A percentile compares a stretch with the other conserved stretches of the same genome.
Conservation (phyloP, 2,888 invertebrate genomes). For the Chelonus formosanus region DNA sequence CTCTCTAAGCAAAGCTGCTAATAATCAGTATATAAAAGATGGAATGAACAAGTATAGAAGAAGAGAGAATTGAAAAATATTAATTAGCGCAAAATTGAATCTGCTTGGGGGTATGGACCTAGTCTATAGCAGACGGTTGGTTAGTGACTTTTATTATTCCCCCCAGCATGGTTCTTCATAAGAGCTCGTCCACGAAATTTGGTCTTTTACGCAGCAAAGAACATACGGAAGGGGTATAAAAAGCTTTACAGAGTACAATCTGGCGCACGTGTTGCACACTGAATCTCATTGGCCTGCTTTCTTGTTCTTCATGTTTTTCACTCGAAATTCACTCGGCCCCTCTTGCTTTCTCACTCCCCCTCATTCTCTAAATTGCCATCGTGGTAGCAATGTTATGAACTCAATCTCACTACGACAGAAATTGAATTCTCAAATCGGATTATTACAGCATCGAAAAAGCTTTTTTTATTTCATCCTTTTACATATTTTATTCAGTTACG, state of each 20-base stretch:
- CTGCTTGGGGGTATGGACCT: neutral
- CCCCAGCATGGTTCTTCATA: conserved; percentile 18
- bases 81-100: conserved; percentile 13
- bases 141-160: conserved; percentile 27
- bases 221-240: conserved; percentile 38
- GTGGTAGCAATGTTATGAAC: conserved; percentile 4
- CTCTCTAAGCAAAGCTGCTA: neutral
- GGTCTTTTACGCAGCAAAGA: conserved; percentile 35
- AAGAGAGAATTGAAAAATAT: conserved; percentile 5
- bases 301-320: conserved; percentile 14
- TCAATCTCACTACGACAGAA: conserved; percentile 23
- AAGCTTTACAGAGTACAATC: conserved; percentile 45
- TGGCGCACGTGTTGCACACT: conserved; percentile 40
- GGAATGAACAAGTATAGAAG: neutral
- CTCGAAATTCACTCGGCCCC: neutral
- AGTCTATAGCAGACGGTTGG: conserved; percentile 4
- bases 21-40: neutral
- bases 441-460: conserved; percentile 17
- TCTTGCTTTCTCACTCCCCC: neutral
- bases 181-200: conserved; percentile 38
- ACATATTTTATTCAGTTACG: conserved; percentile 4
- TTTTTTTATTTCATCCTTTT: neutral
- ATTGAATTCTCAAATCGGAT: conserved; percentile 30
- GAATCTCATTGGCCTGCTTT: conserved; percentile 25
- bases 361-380: conserved; percentile 14